A percentile compares a stretch with the other conserved stretches of the same genome.
Evolutionary conservation across 64 coral and sea anemone species (phyloP).

Genomic region (Catalaphyllia jardinei): DNA sequence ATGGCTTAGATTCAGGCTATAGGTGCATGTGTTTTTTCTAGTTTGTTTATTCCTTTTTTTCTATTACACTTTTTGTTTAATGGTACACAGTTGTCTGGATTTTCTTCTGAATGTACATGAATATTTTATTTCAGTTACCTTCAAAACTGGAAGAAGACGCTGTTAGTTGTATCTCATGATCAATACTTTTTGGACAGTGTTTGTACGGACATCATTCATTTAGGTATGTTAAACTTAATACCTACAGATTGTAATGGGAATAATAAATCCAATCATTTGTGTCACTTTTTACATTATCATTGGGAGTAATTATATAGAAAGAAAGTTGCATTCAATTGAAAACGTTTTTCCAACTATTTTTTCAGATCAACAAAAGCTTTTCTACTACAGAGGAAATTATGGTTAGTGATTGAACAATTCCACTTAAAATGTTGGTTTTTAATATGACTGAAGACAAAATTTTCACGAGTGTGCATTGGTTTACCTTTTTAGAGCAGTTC

Average conservation of each 20-base stretch:
- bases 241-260: too few species aligned
- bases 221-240: slow-evolving; percentile 78
- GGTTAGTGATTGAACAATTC: slow-evolving; percentile 20
- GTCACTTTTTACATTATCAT: too few species aligned
- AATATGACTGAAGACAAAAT: neutral
- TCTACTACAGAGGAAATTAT: slow-evolving; percentile 88
- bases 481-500: slow-evolving; percentile 68
- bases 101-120: neutral
- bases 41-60: neutral
- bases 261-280: too few species aligned
- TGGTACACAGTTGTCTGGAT: neutral
- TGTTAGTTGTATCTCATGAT: slow-evolving; percentile 96
- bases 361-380: slow-evolving; percentile 72
- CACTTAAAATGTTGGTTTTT: neutral
- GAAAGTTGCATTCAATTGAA: too few species aligned
- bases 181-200: slow-evolving; percentile 98
- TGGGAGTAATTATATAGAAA: too few species aligned
- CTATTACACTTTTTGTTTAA: too few species aligned
- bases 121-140: slow-evolving; percentile 75
- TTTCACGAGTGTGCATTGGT: neutral
- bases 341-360: neutral
- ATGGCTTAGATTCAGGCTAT: neutral
- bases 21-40: neutral
- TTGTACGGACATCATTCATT: slow-evolving; percentile 97
- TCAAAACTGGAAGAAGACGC: slow-evolving; percentile 98